These are phyloP conservation scores for Chionomys nivalis DNA, from an alignment of 2,113 vertebrate species.

Conservation along the genomic window DNA sequence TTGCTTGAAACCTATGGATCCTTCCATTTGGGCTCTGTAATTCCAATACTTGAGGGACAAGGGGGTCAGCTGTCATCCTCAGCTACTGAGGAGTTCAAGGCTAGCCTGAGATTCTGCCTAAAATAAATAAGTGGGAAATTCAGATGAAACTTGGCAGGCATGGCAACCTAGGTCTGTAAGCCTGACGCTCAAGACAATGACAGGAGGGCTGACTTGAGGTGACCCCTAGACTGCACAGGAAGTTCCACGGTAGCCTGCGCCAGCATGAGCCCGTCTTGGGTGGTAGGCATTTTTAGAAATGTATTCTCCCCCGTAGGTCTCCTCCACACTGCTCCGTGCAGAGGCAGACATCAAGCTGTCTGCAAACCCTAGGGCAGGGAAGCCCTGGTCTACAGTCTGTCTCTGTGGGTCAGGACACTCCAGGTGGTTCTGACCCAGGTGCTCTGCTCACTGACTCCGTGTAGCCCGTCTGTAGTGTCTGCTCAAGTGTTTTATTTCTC, in stretches of 20 bases:
- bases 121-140: background rate
- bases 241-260: background rate
- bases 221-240: background rate
- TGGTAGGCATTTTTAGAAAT: background rate
- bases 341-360: background rate
- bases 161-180: background rate
- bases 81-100: background rate
- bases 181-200: too few species aligned
- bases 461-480: background rate
- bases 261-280: background rate
- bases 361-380: too few species aligned
- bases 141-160: background rate
- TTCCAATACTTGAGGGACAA: background rate
- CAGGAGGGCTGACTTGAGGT: background rate
- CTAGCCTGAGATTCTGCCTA: background rate
- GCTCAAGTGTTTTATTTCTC: background rate
- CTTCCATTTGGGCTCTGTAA: background rate
- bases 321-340: background rate
- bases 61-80: background rate
- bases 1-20: background rate
- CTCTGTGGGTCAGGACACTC: background rate
- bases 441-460: accelerated
- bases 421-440: background rate
- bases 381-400: background rate
- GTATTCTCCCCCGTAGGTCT: background rate